These are phyloP conservation scores for Ceratina australensis DNA, from an alignment of 1,140 invertebrate species.

Conservation along the genomic window DNA sequence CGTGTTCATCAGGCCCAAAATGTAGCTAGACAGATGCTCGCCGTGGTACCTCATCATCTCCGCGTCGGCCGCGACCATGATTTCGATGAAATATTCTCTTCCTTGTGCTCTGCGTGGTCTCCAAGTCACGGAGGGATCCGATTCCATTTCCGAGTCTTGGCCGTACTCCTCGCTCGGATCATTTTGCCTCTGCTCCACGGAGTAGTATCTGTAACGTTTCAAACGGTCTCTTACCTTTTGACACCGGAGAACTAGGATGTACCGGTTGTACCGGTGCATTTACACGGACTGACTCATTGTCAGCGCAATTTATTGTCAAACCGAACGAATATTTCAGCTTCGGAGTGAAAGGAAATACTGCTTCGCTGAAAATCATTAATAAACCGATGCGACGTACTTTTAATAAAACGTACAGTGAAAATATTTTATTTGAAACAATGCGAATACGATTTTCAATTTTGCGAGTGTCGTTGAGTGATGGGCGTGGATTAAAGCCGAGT, in stretches of 20 bases:
- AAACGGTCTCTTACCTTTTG: background rate
- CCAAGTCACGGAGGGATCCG: slow-evolving; percentile 65
- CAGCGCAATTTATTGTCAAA: background rate
- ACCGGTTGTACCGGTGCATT: background rate
- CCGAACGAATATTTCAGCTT: too few relatives aligned
- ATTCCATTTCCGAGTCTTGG: slow-evolving; percentile 58
- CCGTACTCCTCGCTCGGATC: slow-evolving; percentile 47
- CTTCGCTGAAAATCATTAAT: too few relatives aligned
- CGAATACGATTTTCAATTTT: background rate
- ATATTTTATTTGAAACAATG: too few relatives aligned
- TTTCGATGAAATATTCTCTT: slow-evolving; percentile 87
- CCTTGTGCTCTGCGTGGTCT: slow-evolving; percentile 74
- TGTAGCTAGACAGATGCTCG: slow-evolving; percentile 83
- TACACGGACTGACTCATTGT: background rate
- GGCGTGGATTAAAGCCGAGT: too few relatives aligned
- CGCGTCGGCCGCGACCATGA: slow-evolving; percentile 89
- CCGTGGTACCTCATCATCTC: slow-evolving; percentile 89
- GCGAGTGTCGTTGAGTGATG: background rate
- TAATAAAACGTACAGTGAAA: too few relatives aligned
- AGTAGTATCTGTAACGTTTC: slow-evolving; percentile 54
- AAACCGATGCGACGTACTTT: too few relatives aligned
- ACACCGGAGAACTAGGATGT: background rate
- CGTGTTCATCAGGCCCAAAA: slow-evolving; percentile 90
- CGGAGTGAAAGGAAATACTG: too few relatives aligned
- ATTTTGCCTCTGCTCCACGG: slow-evolving; percentile 43